Base-by-base conservation (phyloP, 2,797 vertebrate species). In the Vireo griseus region DNA sequence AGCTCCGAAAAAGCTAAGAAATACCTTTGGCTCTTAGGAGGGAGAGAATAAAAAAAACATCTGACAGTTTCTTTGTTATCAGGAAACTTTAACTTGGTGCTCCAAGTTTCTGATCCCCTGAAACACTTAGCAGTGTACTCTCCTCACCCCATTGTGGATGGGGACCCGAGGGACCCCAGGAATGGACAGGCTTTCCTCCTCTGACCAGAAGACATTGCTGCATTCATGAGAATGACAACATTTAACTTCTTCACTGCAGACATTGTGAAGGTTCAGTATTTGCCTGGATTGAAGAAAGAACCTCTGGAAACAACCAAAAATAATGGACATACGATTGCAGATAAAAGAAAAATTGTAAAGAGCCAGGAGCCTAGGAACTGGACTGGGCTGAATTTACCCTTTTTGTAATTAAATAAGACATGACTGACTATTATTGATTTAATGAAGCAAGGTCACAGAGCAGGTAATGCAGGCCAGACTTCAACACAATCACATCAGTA, bases 391-490 rank as follows among this genome's bases (percentile, higher is more conserved):
- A 86, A 55, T 89, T 92, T 71, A 72, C 31, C n/a, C 57, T 44
- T 48, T 65, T 91, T 26, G 3, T 63, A 90, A 77, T 28, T 58
- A 68, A 74, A 83, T 35, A 57, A 62, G 72, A 92, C 28, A 79
- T 0, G 3, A 66, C 22, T 93, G 65, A 76, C 63, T 16, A 16
- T 76, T 87, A 74, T 37, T n/a, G 58, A 93, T 93, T 72, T 58
- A 65, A 87, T 11, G 58, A 89, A 71, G 45, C 66, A 85, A 91
- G 78, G 89, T 80, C 81, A 86, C 72, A 61, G 39, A 73, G 39
- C 50, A 87, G 88, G 74, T 75, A 59, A 51, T 5, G 5, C 55
- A 51, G 65, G 35, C 39, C 81, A 87, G 51, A n/a, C 21, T 86
- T 87, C 55, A 86, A 51, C 47, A 66, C 1, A 8, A 40, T 20